Conservation (phyloP, 2,797 vertebrate genomes). For the Scolopax bukidnonensis region DNA sequence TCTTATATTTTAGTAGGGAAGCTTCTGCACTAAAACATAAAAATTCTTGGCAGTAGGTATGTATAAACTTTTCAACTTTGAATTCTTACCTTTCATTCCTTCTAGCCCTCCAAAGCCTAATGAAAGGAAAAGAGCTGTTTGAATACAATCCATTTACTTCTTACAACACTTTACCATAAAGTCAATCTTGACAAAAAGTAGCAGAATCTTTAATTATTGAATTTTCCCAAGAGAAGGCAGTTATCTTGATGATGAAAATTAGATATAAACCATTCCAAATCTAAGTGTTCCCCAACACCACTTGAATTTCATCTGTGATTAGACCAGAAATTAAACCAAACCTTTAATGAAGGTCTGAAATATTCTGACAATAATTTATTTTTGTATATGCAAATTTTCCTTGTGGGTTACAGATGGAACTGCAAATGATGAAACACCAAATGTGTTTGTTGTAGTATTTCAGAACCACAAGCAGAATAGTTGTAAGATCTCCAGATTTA, state of each 20-base stretch:
- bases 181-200: not conserved
- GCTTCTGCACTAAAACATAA: not conserved
- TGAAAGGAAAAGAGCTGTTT: not conserved
- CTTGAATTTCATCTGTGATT: slow-evolving; percentile 31
- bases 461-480: not conserved
- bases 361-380: slow-evolving; percentile 40
- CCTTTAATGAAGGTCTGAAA: slow-evolving; percentile 15
- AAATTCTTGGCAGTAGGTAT: not conserved
- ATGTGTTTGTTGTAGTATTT: not conserved
- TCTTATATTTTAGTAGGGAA: not conserved
- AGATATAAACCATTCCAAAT: not conserved
- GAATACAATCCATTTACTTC: not conserved
- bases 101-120: not conserved
- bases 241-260: slow-evolving; percentile 12
- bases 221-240: not conserved
- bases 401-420: slow-evolving; percentile 48
- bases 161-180: not conserved
- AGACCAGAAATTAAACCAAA: slow-evolving; percentile 37
- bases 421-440: not conserved
- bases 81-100: not conserved
- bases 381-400: slow-evolving; percentile 45
- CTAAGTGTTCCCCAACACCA: slow-evolving; percentile 8
- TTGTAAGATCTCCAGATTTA: not conserved
- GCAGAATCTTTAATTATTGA: not conserved
- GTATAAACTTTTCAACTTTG: not conserved